Evolutionary conservation across 2,888 invertebrate species (phyloP).

Genomic region (Nomada goodeniana): DNA sequence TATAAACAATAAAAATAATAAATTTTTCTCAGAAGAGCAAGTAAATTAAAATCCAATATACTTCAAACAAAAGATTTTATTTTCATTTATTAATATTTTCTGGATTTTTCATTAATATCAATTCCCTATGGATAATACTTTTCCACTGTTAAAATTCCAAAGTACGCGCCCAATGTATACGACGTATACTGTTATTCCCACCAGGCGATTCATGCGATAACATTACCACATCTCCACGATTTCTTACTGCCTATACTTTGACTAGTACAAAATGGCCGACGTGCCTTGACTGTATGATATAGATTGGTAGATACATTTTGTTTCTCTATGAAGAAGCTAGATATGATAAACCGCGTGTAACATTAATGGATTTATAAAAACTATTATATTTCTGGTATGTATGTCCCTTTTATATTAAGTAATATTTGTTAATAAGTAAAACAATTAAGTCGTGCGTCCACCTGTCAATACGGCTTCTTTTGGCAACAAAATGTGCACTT

Average conservation of each 20-base stretch:
- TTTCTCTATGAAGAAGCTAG: slow-evolving; percentile 54
- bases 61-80: neutral
- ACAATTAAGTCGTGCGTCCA: slow-evolving; percentile 56
- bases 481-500: slow-evolving; percentile 76
- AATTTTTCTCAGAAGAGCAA: neutral
- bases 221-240: slow-evolving; percentile 47
- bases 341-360: slow-evolving; percentile 45
- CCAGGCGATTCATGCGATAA: slow-evolving; percentile 24
- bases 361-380: slow-evolving; percentile 62
- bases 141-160: slow-evolving; percentile 16
- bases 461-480: slow-evolving; percentile 79
- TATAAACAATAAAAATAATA: neutral
- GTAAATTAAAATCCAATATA: neutral
- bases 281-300: slow-evolving; percentile 73
- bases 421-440: slow-evolving; percentile 22
- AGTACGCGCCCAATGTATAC: slow-evolving; percentile 19
- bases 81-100: neutral
- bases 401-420: slow-evolving; percentile 18
- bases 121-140: neutral
- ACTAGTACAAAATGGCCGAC: slow-evolving; percentile 78
- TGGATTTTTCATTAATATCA: neutral
- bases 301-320: slow-evolving; percentile 56
- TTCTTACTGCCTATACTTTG: slow-evolving; percentile 49
- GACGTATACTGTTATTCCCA: slow-evolving; percentile 42
- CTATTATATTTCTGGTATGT: slow-evolving; percentile 61